These are phyloP conservation scores for Dasypus novemcinctus DNA, from an alignment of 2,113 vertebrate genomes.

Conservation along the genomic window DNA sequence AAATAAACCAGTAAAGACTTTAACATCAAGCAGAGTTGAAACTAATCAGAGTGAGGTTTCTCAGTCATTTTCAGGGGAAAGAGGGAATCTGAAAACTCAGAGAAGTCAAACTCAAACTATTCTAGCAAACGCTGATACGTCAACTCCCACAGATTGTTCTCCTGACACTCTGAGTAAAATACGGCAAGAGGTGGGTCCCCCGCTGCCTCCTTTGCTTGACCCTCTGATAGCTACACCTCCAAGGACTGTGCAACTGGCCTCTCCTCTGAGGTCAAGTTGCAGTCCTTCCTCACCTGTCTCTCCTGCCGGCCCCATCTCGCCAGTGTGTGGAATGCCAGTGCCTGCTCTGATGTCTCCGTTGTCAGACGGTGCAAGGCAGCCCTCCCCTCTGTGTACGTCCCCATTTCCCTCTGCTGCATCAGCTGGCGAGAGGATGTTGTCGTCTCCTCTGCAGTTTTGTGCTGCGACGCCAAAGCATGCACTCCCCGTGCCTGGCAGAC, in stretches of 20 bases:
- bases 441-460: constrained; percentile 95
- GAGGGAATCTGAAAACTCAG: constrained; percentile 19
- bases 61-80: constrained; percentile 38
- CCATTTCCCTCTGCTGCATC: constrained; percentile 80
- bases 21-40: background rate
- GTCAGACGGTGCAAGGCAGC: constrained; percentile 58
- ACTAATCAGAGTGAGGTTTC: background rate
- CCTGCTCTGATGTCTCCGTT: constrained; percentile 78
- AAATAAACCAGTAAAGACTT: background rate
- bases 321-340: constrained; percentile 71
- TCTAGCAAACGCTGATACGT: constrained; percentile 72
- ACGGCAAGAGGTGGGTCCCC: constrained; percentile 91
- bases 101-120: constrained; percentile 50
- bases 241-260: constrained; percentile 75
- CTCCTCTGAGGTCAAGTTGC: constrained; percentile 80
- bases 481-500: constrained; percentile 92
- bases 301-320: constrained; percentile 81
- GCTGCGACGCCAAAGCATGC: constrained; percentile 97
- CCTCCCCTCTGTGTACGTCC: constrained; percentile 81
- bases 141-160: constrained; percentile 70
- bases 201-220: constrained; percentile 89
- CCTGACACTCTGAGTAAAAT: constrained; percentile 85
- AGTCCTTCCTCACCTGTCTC: constrained; percentile 84
- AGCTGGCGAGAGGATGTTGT: constrained; percentile 78
- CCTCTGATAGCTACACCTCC: constrained; percentile 91